These are phyloP conservation scores for Chelonoidis abingdonii DNA, from an alignment of 2,113 vertebrate species.

Conservation along the genomic window DNA sequence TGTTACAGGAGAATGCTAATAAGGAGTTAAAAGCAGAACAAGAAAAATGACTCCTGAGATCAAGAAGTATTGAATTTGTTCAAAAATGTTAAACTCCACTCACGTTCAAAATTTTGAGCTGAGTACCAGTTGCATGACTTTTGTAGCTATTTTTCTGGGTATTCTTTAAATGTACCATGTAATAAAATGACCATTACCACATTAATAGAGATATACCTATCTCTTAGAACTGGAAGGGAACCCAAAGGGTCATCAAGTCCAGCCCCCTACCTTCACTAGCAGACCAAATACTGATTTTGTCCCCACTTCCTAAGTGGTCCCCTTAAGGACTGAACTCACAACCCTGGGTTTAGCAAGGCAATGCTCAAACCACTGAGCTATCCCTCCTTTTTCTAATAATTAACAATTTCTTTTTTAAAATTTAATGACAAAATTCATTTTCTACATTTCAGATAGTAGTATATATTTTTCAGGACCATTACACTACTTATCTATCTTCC, in stretches of 20 bases:
- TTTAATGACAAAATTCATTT: neutral
- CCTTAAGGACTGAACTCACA: too few species aligned
- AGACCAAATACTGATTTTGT: too few species aligned
- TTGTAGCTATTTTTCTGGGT: neutral
- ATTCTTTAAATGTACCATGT: neutral
- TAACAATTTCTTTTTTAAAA: neutral
- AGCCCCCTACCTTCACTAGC: too few species aligned
- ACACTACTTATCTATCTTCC: neutral
- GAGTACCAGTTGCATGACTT: neutral
- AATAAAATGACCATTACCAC: neutral
- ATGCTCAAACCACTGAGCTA: too few species aligned
- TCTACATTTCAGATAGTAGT: neutral
- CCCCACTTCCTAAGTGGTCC: too few species aligned
- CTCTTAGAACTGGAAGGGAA: too few species aligned
- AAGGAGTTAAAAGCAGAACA: neutral
- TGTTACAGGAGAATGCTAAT: neutral
- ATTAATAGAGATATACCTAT: neutral
- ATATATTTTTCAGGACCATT: neutral
- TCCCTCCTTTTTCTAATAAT: too few species aligned
- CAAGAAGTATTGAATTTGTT: neutral
- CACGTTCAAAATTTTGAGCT: neutral
- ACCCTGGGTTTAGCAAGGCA: too few species aligned
- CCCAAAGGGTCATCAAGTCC: too few species aligned
- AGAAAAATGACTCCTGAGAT: neutral
- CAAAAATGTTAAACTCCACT: neutral